phyloP scores from a whole-genome alignment of 2,797 vertebrate species.

The Peromyscus nudipes region DNA sequence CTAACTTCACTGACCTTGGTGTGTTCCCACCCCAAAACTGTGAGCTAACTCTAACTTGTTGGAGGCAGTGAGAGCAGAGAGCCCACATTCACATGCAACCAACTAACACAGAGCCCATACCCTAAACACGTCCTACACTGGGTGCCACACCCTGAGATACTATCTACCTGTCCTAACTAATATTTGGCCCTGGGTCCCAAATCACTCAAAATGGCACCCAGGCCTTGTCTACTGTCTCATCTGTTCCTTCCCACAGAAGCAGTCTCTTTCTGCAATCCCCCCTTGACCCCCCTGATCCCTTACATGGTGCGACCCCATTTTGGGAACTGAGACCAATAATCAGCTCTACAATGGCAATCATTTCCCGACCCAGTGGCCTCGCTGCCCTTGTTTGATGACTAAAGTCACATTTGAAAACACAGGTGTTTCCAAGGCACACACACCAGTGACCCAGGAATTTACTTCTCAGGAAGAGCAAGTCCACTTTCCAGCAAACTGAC shows the following conservation, averaged over 20 bases:
- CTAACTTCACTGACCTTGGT: neutral
- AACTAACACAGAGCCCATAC: neutral
- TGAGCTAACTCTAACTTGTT: neutral
- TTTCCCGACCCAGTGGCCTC: neutral
- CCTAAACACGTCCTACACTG: fast-evolving
- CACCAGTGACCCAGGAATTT: constrained; percentile 1
- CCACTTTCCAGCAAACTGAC: constrained; percentile 20
- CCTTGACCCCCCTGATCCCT: too few relatives aligned
- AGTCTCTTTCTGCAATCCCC: neutral
- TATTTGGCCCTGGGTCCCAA: neutral
- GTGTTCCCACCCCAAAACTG: too few relatives aligned
- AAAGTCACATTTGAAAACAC: constrained; percentile 46
- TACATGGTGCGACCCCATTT: fast-evolving
- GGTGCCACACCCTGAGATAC: neutral
- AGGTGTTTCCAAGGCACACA: neutral
- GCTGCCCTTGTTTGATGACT: neutral
- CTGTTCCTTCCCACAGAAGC: neutral
- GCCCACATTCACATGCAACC: neutral
- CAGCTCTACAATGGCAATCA: neutral
- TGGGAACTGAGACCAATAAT: neutral
- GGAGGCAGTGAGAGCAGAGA: neutral
- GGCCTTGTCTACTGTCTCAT: neutral
- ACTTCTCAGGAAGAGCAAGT: constrained; percentile 10
- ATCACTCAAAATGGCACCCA: neutral
- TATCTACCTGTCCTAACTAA: neutral